Base-by-base conservation (phyloP, 2,113 vertebrate genomes). In the Ailurus styani region DNA sequence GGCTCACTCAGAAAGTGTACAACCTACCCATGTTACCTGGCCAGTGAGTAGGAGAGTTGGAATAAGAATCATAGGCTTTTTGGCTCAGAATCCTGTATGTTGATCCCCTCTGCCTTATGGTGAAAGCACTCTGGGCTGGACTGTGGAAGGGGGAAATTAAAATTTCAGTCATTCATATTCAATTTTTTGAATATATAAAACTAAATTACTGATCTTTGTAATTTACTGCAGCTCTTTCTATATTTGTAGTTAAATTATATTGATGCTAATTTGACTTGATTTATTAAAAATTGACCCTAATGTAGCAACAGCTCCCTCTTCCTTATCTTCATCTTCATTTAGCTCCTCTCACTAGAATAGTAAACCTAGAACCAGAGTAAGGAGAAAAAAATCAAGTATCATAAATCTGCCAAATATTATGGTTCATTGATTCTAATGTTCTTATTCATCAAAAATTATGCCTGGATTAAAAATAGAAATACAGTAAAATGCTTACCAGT, bases 381-480 rank as follows among this genome's bases (percentile, higher is more conserved):
- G 29, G 10, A 45, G 34, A 7, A 88, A 60, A 27, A 54, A 87
- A 70, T 52, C 25, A 91, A 55, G 54, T 60, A 18, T 50, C n/a
- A 50, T 94, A 95, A 96, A 91, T 94, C 88, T 95, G 34, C 37
- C 84, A 31, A 96, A 73, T 10, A 55, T 85, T 92, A 70, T 79
- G 87, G 90, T 94, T 93, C 90, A 81, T 73, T 95, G 81, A 94
- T 86, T 94, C 95, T 95, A 95, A 96, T 97, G 57, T 85, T 34
- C 84, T 95, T 95, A 84, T 90, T 91, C 95, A 72, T 97, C 60
- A 85, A 23, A 84, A 88, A 21, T 60, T 96, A 96, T 93, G 29
- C 62, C 81, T 82, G 40, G 37, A 96, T 94, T 97, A 96, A 97
- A 97, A 96, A 90, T 82, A 95, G 79, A 95, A 93, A 96, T 68